phyloP scores from a whole-genome alignment of 2,797 vertebrate species.

The Sardinella longiceps region DNA sequence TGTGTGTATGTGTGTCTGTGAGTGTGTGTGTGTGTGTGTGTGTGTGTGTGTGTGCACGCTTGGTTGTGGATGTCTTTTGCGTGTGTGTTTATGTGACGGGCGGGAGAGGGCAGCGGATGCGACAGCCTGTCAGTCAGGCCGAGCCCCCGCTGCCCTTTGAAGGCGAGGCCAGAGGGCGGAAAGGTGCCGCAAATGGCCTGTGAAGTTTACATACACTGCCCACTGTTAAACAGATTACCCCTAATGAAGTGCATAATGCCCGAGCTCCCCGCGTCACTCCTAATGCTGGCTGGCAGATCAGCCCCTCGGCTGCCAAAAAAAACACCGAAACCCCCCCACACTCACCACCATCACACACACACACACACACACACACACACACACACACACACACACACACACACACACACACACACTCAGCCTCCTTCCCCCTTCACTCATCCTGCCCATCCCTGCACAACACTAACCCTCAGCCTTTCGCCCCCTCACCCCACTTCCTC shows the following conservation, averaged over 20 bases:
- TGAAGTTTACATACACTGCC: conserved; percentile 99
- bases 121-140: conserved; percentile 90
- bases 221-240: conserved; percentile 99
- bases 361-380: background rate
- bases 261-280: conserved; percentile 85
- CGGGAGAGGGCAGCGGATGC: conserved; percentile 88
- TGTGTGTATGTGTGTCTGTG: conserved; percentile 43
- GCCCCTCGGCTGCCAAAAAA: conserved; percentile 97
- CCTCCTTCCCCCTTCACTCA: conserved; percentile 86
- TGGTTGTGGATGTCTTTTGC: conserved; percentile 41
- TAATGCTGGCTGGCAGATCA: conserved; percentile 98
- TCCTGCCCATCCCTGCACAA: conserved; percentile 86
- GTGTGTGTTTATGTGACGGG: conserved; percentile 81
- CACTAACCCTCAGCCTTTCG: conserved; percentile 75
- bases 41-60: conserved; percentile 46
- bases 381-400: conserved; percentile 8
- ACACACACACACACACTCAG: background rate
- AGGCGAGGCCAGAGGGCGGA: conserved; percentile 88
- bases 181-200: conserved; percentile 96
- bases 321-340: conserved; percentile 72
- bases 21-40: conserved; percentile 47
- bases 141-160: conserved; percentile 87
- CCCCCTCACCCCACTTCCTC: background rate
- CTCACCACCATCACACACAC: background rate
- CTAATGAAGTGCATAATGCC: conserved; percentile 99